Conservation (phyloP, 2,113 vertebrate species). For the Sinocyclocheilus anshuiensis region DNA sequence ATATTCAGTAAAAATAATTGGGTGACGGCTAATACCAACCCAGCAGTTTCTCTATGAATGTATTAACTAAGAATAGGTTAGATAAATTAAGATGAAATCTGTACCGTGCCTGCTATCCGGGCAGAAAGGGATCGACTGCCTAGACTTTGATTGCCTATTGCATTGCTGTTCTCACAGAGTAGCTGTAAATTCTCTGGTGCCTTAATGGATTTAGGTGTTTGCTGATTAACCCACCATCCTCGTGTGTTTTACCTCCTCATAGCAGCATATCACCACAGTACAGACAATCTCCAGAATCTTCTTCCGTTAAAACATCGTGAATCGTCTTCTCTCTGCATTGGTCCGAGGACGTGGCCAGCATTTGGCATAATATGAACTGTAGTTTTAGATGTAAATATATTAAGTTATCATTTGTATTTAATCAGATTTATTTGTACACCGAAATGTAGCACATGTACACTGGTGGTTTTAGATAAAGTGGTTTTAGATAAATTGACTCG, state of each 20-base stretch:
- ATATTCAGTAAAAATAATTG: slow-evolving; percentile 29
- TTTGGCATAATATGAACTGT: neutral
- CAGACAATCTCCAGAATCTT: slow-evolving; percentile 28
- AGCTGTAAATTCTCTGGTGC: neutral
- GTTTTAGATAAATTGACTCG: neutral
- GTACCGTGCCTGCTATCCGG: neutral
- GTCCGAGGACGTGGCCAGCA: neutral
- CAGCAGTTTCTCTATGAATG: slow-evolving; percentile 25
- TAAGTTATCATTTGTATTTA: neutral
- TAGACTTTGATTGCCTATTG: slow-evolving; percentile 14
- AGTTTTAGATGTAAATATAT: neutral
- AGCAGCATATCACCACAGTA: slow-evolving; percentile 10
- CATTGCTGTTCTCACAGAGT: slow-evolving; percentile 22
- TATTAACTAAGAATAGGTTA: slow-evolving; percentile 36
- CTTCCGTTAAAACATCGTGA: neutral
- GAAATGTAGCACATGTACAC: neutral
- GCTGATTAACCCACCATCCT: slow-evolving; percentile 16
- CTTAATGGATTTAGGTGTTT: slow-evolving; percentile 30
- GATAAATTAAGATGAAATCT: slow-evolving; percentile 26
- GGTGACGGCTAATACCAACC: slow-evolving; percentile 26
- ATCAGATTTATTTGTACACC: neutral
- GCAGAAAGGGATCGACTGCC: slow-evolving; percentile 17
- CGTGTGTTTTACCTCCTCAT: neutral
- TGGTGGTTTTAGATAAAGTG: no score
- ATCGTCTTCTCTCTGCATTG: neutral